Evolutionary conservation across 53 echinoderm and acorn worm species (phyloP), one percentile per base, ranked within the genome.

Genomic region (Holothuria scabra): DNA sequence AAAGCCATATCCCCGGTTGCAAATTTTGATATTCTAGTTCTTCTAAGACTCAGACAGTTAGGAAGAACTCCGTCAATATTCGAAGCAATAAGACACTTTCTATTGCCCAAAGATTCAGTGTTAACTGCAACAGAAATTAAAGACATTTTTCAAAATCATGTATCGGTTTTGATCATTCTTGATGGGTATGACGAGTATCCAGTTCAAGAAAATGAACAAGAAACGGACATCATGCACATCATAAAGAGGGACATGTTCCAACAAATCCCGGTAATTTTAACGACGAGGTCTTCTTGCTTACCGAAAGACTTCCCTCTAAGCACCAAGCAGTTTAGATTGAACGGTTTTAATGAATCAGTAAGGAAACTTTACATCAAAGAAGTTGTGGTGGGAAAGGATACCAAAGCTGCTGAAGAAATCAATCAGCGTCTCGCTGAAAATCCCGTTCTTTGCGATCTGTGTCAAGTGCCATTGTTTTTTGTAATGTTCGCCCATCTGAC

Each of bases 141-240:
- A 38, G 4, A 8, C 26, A 69, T 69, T 6, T 21, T 69, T 0
- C 20, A 35, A 7, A 20, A 13, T n/a, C n/a, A 22, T 38, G 14
- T 19, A 20, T 69, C 69, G 37, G 23, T 44, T 2, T 21, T n/a
- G 23, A 69, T 69, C 11, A 34, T 69, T 38, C 69, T 69, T 37
- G 69, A 69, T 44, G 69, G 69, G n/a, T 69, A 38, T 34, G 69
- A 69, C 69, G 69, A 69, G 44, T 69, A 69, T 35, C 3, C 21
- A 44, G 5, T 28, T 14, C 21, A 44, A 35, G 37, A 33, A 19
- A 8, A 35, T 35, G 35, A 35, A 35, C 19, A 19, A 2, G 69
- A 35, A 69, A 76, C 76, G 14, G 35, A 69, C 69, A 29, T 69
- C 7, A 44, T 8, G n/a, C 2, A 26, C 8, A 69, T 69, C 37